Evolutionary conservation across 2,888 invertebrate species (phyloP), one percentile per base, ranked within the genome.

Genomic region (Mesorhabditis belari): DNA sequence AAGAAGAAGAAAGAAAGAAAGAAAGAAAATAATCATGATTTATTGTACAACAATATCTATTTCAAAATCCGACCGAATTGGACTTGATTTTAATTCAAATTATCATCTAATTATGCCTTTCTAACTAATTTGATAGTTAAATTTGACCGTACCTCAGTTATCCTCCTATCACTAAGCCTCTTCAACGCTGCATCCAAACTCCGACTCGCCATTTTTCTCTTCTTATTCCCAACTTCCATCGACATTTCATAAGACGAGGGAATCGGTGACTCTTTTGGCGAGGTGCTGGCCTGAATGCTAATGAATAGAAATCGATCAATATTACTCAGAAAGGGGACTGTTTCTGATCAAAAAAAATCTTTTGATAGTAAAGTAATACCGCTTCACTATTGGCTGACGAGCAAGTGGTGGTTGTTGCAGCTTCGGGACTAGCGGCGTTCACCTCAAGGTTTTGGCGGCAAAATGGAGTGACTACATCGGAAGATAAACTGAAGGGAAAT

Each of bases 111-210:
- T n/a, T n/a, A n/a, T n/a, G n/a, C n/a, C n/a, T n/a, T n/a, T n/a
- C n/a, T n/a, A n/a, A n/a, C n/a, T n/a, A n/a, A n/a, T n/a, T n/a
- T n/a, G n/a, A n/a, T n/a, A n/a, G n/a, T n/a, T n/a, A n/a, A n/a
- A n/a, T n/a, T n/a, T n/a, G n/a, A 35, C 12, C 44, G 44, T 1
- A 35, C 44, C 60, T 12, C 54, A 56, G n/a, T 56, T 5, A 35
- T n/a, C 23, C 54, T 23, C 26, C 54, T 60, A 26, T 76, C 67
- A 21, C 69, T 76, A 12, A 75, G 63, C 58, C 67, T 70, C 24
- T 68, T 62, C n/a, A 75, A 71, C 6, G 75, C 70, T n/a, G 59
- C 67, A 54, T 74, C 74, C 4, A 74, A 59, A 25, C 74, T 67
- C 23, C 60, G 29, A 28, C 27, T 28, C 1, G 19, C 44, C n/a